These are phyloP conservation scores for Zelostemma sp. DNA, from an alignment of 1,140 invertebrate genomes.

Conservation along the genomic window DNA sequence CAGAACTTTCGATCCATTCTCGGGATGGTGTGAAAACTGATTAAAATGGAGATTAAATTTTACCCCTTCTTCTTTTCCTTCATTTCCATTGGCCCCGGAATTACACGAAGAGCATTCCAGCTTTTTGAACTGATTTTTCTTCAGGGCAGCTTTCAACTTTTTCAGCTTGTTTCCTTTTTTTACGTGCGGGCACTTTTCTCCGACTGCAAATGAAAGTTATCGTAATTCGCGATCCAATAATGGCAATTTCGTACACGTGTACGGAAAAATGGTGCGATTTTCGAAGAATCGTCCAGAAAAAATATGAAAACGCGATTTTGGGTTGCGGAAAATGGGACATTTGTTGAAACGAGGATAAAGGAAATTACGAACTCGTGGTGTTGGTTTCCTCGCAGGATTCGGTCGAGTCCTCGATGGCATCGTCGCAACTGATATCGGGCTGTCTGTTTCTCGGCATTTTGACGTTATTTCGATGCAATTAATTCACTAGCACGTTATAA, in stretches of 20 bases:
- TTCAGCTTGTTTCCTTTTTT: slow-evolving; percentile 77
- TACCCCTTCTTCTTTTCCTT: slow-evolving; percentile 50
- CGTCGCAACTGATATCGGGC: slow-evolving; percentile 48
- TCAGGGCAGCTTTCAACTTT: slow-evolving; percentile 75
- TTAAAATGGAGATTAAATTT: slow-evolving; percentile 28
- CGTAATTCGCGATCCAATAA: too few species aligned
- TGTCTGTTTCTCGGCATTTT: slow-evolving; percentile 12
- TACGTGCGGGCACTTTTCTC: slow-evolving; percentile 76
- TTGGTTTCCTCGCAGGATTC: slow-evolving; percentile 75
- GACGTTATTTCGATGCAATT: slow-evolving; percentile 4
- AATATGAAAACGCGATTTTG: too few species aligned
- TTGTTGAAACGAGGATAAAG: too few species aligned
- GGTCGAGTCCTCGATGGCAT: slow-evolving; percentile 67
- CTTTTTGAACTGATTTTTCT: slow-evolving; percentile 70
- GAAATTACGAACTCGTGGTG: slow-evolving; percentile 46
- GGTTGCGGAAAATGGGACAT: too few species aligned
- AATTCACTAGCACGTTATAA: neutral
- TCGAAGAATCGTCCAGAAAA: too few species aligned
- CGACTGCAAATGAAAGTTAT: too few species aligned
- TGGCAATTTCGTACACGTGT: too few species aligned
- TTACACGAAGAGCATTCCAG: slow-evolving; percentile 76
- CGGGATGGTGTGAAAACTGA: too few species aligned
- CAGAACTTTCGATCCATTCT: too few species aligned
- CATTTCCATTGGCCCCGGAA: slow-evolving; percentile 59
- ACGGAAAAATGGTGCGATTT: too few species aligned